phyloP scores from a whole-genome alignment of 2,797 vertebrate genomes.

The Spondyliosoma cantharus region DNA sequence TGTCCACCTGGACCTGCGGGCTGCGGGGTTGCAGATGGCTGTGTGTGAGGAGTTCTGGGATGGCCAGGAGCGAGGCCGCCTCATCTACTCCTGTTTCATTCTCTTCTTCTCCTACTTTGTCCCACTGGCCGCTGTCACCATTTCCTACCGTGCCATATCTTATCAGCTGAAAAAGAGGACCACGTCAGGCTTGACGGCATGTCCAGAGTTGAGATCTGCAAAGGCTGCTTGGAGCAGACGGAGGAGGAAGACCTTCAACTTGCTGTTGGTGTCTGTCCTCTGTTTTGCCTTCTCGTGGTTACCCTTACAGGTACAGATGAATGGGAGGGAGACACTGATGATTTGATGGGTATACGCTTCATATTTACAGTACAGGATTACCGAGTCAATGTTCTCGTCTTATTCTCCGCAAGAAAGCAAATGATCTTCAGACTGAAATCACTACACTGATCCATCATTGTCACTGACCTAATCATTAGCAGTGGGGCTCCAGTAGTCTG shows the following conservation, averaged over 20 bases:
- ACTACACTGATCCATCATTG: neutral
- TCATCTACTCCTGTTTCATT: slow-evolving; percentile 89
- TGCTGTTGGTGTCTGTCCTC: slow-evolving; percentile 87
- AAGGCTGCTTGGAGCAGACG: slow-evolving; percentile 84
- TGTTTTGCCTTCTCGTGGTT: slow-evolving; percentile 92
- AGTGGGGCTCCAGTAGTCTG: too few relatives aligned
- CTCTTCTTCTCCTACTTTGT: slow-evolving; percentile 90
- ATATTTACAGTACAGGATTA: neutral
- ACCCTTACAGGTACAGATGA: slow-evolving; percentile 85
- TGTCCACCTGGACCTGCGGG: slow-evolving; percentile 86
- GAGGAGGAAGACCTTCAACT: slow-evolving; percentile 88
- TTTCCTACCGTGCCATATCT: slow-evolving; percentile 91
- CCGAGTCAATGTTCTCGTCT: neutral
- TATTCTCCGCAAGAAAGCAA: neutral
- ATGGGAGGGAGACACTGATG: neutral
- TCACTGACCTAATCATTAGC: too few relatives aligned
- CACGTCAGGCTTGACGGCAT: slow-evolving; percentile 75
- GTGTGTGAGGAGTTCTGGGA: slow-evolving; percentile 92
- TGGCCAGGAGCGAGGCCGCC: slow-evolving; percentile 81
- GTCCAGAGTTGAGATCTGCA: slow-evolving; percentile 72
- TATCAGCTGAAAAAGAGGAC: slow-evolving; percentile 83
- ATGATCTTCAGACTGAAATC: neutral
- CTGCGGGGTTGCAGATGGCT: slow-evolving; percentile 86
- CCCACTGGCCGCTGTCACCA: slow-evolving; percentile 85
- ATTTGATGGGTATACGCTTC: neutral